Conservation (phyloP, 2,888 invertebrate genomes). For the Eulithis testata region DNA sequence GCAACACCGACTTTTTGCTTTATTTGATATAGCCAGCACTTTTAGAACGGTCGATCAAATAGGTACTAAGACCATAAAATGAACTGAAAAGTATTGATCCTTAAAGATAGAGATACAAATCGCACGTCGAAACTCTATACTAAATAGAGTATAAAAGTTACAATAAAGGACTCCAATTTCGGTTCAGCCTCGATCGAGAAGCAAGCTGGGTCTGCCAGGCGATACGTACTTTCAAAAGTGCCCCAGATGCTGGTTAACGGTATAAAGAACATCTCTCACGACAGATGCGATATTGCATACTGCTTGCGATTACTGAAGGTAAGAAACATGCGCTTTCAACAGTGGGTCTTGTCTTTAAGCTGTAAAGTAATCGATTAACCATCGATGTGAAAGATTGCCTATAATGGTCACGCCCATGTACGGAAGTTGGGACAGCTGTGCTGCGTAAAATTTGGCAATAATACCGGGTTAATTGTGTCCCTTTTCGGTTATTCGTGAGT, state of each 20-base stretch:
- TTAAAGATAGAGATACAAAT: slow-evolving; percentile 9
- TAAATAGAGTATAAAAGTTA: slow-evolving; percentile 46
- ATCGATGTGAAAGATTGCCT: slow-evolving; percentile 22
- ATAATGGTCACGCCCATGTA: slow-evolving; percentile 18
- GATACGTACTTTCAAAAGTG: slow-evolving; percentile 79
- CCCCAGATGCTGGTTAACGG: slow-evolving; percentile 82
- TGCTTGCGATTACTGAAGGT: slow-evolving; percentile 47
- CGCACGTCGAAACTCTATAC: slow-evolving; percentile 43
- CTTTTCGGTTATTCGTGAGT: slow-evolving; percentile 7
- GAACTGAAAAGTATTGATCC: not conserved
- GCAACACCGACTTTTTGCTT: slow-evolving; percentile 46
- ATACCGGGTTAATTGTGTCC: slow-evolving; percentile 9
- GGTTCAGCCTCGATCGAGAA: slow-evolving; percentile 51
- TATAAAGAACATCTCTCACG: slow-evolving; percentile 71
- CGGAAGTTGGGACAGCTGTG: slow-evolving; percentile 18
- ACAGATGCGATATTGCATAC: slow-evolving; percentile 71
- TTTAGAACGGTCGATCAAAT: slow-evolving; percentile 11
- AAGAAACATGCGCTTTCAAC: slow-evolving; percentile 41
- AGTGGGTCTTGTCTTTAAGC: slow-evolving; percentile 28
- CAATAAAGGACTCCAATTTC: slow-evolving; percentile 72
- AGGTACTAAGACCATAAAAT: not conserved
- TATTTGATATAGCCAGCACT: slow-evolving; percentile 18
- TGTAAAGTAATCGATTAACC: slow-evolving; percentile 16
- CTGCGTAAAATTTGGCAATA: slow-evolving; percentile 5
- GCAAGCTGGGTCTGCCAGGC: slow-evolving; percentile 44